A percentile compares a stretch with the other conserved stretches of the same genome.
Conservation (phyloP, 2,797 vertebrate species). For the Triplophysa yarkandensis region DNA sequence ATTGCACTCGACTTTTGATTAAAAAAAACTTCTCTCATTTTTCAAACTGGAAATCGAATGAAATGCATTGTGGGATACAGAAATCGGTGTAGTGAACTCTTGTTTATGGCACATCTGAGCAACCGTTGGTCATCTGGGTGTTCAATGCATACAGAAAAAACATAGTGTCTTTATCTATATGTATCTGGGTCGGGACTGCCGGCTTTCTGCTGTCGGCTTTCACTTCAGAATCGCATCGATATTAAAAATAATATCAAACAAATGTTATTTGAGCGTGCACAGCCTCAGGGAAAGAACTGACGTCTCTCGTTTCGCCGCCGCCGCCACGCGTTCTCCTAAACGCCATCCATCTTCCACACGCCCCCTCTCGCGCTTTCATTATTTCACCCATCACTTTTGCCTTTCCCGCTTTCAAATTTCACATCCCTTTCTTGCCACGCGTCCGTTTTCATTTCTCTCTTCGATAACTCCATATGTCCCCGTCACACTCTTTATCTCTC, state of each 20-base stretch:
- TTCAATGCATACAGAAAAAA: neutral
- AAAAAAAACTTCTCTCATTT: neutral
- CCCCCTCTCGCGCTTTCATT: slow-evolving; percentile 24
- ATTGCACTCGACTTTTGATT: neutral
- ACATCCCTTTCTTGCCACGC: slow-evolving; percentile 15
- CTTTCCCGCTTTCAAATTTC: slow-evolving; percentile 13
- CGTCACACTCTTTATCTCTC: slow-evolving; percentile 14
- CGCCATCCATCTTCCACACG: slow-evolving; percentile 36
- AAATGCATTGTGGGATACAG: neutral
- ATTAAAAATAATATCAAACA: neutral
- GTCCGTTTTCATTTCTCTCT: neutral
- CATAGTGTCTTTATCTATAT: neutral
- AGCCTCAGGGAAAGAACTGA: slow-evolving; percentile 11
- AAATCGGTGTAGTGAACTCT: no score
- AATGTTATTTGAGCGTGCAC: neutral
- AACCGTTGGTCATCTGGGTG: neutral
- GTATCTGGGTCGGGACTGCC: slow-evolving; percentile 39
- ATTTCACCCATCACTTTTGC: slow-evolving; percentile 22
- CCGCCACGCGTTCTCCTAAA: slow-evolving; percentile 5
- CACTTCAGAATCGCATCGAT: neutral
- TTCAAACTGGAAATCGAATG: neutral
- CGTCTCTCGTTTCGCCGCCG: slow-evolving; percentile 9
- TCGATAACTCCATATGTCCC: slow-evolving; percentile 13
- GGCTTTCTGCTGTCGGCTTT: neutral
- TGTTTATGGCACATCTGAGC: neutral